phyloP scores from a whole-genome alignment of 2,797 vertebrate genomes.

The Tapirus indicus region DNA sequence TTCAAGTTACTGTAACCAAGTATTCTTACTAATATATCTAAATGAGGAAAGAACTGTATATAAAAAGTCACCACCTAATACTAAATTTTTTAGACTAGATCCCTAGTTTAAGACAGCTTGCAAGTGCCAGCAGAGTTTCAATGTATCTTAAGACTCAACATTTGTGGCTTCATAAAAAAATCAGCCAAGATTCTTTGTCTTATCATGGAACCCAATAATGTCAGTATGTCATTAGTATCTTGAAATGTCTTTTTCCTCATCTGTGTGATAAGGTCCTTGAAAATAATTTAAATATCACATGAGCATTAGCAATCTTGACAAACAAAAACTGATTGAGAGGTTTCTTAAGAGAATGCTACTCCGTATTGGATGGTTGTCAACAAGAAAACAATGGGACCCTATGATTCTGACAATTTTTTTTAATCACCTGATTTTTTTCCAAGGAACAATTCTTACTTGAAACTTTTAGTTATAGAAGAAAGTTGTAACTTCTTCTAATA shows the following conservation, averaged over 20 bases:
- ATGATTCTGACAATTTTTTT: neutral
- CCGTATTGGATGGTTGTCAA: neutral
- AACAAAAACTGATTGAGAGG: neutral
- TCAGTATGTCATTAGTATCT: neutral
- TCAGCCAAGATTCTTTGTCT: neutral
- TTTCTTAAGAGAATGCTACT: neutral
- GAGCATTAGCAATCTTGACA: conserved; percentile 8
- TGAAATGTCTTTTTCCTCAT: neutral
- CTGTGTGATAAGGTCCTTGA: neutral
- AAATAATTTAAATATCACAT: neutral
- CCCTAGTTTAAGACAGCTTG: neutral
- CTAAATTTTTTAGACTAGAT: neutral
- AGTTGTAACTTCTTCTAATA: conserved; percentile 4
- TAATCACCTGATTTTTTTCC: conserved; percentile 31
- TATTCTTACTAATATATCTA: neutral
- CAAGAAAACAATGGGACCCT: neutral
- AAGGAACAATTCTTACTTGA: conserved; percentile 45
- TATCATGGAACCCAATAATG: neutral
- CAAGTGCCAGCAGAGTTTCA: neutral
- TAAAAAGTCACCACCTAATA: neutral
- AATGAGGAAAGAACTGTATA: neutral
- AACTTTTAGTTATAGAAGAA: neutral
- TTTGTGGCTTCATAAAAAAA: neutral
- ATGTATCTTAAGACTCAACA: neutral
- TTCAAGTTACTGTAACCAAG: neutral